phyloP scores from a whole-genome alignment of 2,888 invertebrate genomes.

The Sarcophaga carnaria region DNA sequence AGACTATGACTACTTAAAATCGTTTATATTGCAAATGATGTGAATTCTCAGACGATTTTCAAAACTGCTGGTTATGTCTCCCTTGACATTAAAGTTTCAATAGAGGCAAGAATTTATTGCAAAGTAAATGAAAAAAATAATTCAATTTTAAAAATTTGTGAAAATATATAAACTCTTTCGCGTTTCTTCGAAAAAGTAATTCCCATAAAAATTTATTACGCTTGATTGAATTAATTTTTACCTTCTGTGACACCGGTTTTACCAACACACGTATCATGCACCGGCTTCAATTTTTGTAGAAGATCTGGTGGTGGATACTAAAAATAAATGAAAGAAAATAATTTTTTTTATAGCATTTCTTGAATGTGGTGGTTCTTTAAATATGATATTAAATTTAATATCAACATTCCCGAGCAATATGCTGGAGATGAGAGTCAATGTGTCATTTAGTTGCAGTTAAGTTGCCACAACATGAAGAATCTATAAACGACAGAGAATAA shows the following conservation, averaged over 20 bases:
- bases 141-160: too few species aligned
- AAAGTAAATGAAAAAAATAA: too few species aligned
- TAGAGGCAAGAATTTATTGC: too few species aligned
- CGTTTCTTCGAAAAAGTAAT: too few species aligned
- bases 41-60: too few species aligned
- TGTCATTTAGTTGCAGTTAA: slow-evolving; percentile 46
- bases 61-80: too few species aligned
- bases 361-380: slow-evolving; percentile 11
- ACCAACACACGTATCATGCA: slow-evolving; percentile 75
- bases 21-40: too few species aligned
- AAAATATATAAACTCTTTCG: too few species aligned
- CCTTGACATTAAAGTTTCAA: too few species aligned
- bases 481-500: slow-evolving; percentile 22
- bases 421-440: slow-evolving; percentile 36
- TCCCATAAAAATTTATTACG: too few species aligned
- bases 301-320: slow-evolving; percentile 78
- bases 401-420: slow-evolving; percentile 23
- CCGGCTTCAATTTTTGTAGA: slow-evolving; percentile 72
- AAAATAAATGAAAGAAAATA: slow-evolving; percentile 43
- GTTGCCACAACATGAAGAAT: slow-evolving; percentile 49
- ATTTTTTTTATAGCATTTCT: slow-evolving; percentile 16
- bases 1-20: too few species aligned
- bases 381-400: slow-evolving; percentile 21
- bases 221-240: slow-evolving; percentile 56
- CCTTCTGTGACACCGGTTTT: slow-evolving; percentile 78